Base-by-base conservation (phyloP, 1,140 invertebrate species). In the Brachionus angularis region DNA sequence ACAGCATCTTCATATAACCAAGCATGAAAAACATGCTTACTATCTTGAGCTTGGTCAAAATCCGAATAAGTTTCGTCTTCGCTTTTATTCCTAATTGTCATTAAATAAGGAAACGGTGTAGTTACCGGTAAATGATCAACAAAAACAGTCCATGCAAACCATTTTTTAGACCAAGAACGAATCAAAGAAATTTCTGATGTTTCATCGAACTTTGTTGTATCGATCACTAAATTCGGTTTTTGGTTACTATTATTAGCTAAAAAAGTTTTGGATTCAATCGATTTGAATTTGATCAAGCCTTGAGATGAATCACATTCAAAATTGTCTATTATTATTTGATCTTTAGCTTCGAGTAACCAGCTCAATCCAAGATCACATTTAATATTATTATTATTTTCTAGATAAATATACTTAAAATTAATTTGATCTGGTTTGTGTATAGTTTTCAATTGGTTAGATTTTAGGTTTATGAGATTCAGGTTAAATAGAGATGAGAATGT, bases 111-210 rank as follows among this genome's bases (percentile, higher is more conserved):
- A 67, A 16, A 67, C n/a, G 62, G 62, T 50, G 36, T 46, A n/a
- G 33, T 14, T 23, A 33, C n/a, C 23, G 39, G 42, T 10, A 67
- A 18, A 50, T 67, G 42, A 50, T 67, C 62, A 36, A 47, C 42
- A 33, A 46, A 67, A 3, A 67, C 62, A 21, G 62, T 67, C 62
- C 62, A 67, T 33, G 42, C 62, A 36, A 67, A 67, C 62, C 62
- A 67, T 46, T n/a, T 8, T 34, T 50, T 46, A 18, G 62, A 67
- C n/a, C 31, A 27, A 8, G 31, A 47, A 23, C 62, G 21, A 25
- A 67, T 47, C 1, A 67, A 12, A 8, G 42, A 47, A 50, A 67
- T 47, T 7, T 67, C 42, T 16, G 62, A 67, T 21, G 62, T 7
- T 21, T 46, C 42, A 14, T 67, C 62, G 23, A 67, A 50, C 46